phyloP scores from a whole-genome alignment of 2,113 vertebrate genomes.

The Chloropsis cyanopogon region DNA sequence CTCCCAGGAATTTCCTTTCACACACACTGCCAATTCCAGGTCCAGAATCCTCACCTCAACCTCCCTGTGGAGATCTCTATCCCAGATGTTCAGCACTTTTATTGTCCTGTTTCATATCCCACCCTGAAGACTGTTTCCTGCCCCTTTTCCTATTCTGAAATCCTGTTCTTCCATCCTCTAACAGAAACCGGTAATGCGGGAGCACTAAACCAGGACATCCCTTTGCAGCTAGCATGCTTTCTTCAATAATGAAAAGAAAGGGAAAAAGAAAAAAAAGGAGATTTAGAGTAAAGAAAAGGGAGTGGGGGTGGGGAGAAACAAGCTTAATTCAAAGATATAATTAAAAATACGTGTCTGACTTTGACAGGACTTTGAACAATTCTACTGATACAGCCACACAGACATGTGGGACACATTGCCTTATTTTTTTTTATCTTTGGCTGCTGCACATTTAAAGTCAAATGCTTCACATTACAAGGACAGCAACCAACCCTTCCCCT shows the following conservation, averaged over 20 bases:
- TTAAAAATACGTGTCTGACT: not conserved
- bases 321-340: not conserved
- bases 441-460: not conserved
- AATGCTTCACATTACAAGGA: not conserved
- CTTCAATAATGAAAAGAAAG: not conserved
- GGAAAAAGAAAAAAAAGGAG: rapidly evolving
- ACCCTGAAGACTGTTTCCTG: not conserved
- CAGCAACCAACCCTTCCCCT: not conserved
- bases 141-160: not conserved
- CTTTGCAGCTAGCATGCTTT: not conserved
- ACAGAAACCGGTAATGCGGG: too few relatives aligned
- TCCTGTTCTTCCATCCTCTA: not conserved
- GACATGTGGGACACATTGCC: not conserved
- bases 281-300: not conserved
- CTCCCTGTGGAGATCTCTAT: not conserved
- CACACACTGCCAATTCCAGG: not conserved
- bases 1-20: not conserved
- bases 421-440: not conserved
- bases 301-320: not conserved
- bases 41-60: not conserved
- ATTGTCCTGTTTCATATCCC: not conserved
- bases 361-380: not conserved
- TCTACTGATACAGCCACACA: not conserved
- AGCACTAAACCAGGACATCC: too few relatives aligned
- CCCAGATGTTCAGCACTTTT: not conserved